Conservation (phyloP, 2,797 vertebrate species). For the Oreochromis grahami region DNA sequence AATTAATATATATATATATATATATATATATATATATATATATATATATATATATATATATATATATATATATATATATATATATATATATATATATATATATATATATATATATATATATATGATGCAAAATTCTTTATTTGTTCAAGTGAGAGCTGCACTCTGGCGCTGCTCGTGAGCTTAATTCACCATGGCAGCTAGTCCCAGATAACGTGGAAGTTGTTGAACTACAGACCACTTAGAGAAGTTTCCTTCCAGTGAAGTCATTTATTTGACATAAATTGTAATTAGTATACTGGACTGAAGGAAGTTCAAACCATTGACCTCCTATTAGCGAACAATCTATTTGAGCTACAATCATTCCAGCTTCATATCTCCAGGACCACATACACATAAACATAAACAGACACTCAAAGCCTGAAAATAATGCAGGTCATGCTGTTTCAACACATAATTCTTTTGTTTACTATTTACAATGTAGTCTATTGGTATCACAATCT, state of each 20-base stretch:
- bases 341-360: background rate
- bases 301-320: background rate
- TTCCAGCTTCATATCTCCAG: background rate
- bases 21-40: background rate
- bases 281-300: background rate
- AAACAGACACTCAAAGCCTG: background rate
- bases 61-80: background rate
- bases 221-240: background rate
- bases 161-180: accelerated
- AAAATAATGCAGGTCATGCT: background rate
- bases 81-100: background rate
- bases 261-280: background rate
- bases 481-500: background rate
- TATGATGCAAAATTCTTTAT: background rate
- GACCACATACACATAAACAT: background rate
- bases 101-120: too few relatives aligned
- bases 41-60: background rate
- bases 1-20: background rate
- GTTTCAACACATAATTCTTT: background rate
- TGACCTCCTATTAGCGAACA: background rate
- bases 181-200: background rate
- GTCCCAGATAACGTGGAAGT: accelerated
- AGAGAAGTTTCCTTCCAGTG: background rate
- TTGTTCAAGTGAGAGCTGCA: background rate
- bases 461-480: background rate